Conservation (phyloP, 2,113 vertebrate genomes). For the Mellivora capensis region DNA sequence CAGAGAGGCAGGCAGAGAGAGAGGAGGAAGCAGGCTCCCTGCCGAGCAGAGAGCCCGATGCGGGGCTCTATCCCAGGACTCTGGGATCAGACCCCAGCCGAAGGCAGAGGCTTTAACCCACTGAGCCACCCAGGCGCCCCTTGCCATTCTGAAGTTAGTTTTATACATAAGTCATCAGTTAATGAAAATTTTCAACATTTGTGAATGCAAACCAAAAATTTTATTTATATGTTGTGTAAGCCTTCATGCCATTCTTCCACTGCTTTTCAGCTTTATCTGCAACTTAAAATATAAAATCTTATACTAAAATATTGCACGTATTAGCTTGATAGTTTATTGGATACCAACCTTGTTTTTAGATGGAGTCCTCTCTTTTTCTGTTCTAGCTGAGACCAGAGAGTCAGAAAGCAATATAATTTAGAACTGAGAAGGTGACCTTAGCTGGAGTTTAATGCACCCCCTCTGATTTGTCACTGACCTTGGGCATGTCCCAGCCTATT, state of each 20-base stretch:
- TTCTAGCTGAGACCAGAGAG: not conserved
- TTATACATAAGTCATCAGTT: slow-evolving; percentile 42
- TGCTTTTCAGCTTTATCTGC: slow-evolving; percentile 28
- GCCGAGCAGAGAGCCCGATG: too few relatives aligned
- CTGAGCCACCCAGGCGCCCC: too few relatives aligned
- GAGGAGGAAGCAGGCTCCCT: too few relatives aligned
- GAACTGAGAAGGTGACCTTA: not conserved
- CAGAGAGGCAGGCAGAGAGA: too few relatives aligned
- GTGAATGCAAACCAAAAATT: not conserved
- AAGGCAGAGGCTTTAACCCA: too few relatives aligned
- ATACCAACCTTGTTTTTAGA: not conserved
- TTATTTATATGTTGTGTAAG: slow-evolving; percentile 16
- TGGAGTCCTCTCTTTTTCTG: not conserved
- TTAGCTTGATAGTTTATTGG: slow-evolving; percentile 22
- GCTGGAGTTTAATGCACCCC: not conserved
- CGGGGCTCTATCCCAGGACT: too few relatives aligned
- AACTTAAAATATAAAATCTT: not conserved
- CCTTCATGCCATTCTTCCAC: not conserved
- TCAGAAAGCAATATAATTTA: not conserved
- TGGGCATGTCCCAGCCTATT: not conserved
- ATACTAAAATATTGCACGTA: not conserved
- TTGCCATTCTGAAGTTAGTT: not conserved
- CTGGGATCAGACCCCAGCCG: too few relatives aligned
- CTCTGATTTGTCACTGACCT: not conserved
- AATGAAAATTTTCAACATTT: not conserved